These are phyloP conservation scores for Tricholaema leucomelas DNA, from an alignment of 2,113 vertebrate species.

Conservation along the genomic window DNA sequence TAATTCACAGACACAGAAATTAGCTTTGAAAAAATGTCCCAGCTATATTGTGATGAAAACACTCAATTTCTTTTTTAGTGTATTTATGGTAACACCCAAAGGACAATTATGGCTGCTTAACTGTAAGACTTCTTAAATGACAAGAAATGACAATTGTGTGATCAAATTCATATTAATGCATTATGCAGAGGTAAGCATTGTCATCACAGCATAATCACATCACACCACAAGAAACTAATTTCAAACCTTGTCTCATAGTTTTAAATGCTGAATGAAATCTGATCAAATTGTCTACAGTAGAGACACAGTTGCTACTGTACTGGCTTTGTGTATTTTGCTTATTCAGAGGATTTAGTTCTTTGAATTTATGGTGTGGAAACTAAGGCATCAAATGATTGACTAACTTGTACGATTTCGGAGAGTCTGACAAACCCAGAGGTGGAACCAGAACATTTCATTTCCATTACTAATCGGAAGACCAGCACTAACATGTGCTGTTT, in stretches of 20 bases:
- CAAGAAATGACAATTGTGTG: conserved; percentile 57
- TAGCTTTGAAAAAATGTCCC: conserved; percentile 68
- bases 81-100: conserved; percentile 70
- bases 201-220: not conserved
- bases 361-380: not conserved
- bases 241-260: not conserved
- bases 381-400: not conserved
- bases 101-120: conserved; percentile 64
- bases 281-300: not conserved
- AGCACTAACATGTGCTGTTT: not conserved
- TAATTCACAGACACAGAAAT: conserved; percentile 73
- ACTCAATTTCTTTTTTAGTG: conserved; percentile 70
- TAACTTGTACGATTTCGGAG: not conserved
- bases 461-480: not conserved
- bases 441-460: not conserved
- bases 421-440: not conserved
- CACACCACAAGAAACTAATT: not conserved
- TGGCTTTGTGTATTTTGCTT: not conserved
- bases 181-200: not conserved
- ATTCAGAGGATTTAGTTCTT: not conserved
- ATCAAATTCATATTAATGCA: conserved; percentile 33
- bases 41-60: conserved; percentile 68
- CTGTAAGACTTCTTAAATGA: conserved; percentile 42
- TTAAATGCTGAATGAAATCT: not conserved
- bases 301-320: not conserved